Percentiles rank a stretch among this genome's conserved stretches.
These are phyloP conservation scores for Xiphorhynchus elegans DNA, from an alignment of 2,113 vertebrate genomes.

Conservation along the genomic window DNA sequence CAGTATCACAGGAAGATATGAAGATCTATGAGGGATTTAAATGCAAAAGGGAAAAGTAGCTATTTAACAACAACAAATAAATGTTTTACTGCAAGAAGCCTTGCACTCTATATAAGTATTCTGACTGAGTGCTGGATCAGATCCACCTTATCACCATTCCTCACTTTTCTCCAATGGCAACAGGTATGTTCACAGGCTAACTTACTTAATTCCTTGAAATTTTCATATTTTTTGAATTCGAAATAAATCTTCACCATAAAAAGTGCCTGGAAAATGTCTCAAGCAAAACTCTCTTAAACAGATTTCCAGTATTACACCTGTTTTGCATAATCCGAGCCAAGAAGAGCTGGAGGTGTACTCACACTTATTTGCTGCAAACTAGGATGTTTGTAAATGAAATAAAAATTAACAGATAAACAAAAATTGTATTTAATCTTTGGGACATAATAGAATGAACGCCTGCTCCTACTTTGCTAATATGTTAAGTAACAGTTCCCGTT, in stretches of 20 bases:
- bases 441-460: neutral
- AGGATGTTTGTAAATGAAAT: neutral
- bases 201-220: neutral
- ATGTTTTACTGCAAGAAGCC: neutral
- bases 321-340: neutral
- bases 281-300: neutral
- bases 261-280: neutral
- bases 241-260: neutral
- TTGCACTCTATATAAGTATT: neutral
- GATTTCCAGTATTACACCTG: neutral
- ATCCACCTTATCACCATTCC: neutral
- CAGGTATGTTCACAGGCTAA: neutral
- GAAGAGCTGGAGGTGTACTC: neutral
- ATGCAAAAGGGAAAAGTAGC: neutral
- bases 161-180: neutral
- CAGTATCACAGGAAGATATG: neutral
- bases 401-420: neutral
- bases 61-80: neutral
- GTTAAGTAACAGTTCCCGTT: neutral
- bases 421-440: neutral
- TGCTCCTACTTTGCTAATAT: neutral
- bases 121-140: neutral
- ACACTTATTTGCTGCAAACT: neutral
- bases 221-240: neutral
- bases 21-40: neutral